Percentiles rank a stretch among this genome's conserved stretches.
phyloP scores from a whole-genome alignment of 2,888 invertebrate genomes.

The Xanthorhoe spadicearia region DNA sequence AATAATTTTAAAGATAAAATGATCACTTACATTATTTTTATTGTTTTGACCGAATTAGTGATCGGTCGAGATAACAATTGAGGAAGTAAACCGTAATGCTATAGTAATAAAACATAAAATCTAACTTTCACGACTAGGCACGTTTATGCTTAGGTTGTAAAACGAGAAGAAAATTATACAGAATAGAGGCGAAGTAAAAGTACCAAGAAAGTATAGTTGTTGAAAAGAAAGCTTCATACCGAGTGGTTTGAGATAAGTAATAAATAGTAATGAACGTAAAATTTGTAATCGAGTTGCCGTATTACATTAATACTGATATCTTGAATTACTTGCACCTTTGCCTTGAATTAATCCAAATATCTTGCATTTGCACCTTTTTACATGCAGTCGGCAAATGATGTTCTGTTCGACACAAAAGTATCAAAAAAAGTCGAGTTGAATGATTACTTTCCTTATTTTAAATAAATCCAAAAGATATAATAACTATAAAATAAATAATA shows the following conservation, averaged over 20 bases:
- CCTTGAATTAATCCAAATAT: slow-evolving; percentile 4
- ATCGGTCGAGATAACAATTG: background rate
- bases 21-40: background rate
- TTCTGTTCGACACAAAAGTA: too few species aligned
- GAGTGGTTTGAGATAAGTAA: slow-evolving; percentile 5
- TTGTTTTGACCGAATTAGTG: background rate
- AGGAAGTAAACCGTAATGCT: slow-evolving; percentile 6
- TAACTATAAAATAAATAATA: too few species aligned
- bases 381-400: background rate
- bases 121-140: slow-evolving; percentile 21
- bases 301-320: background rate
- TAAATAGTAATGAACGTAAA: slow-evolving; percentile 21
- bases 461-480: too few species aligned
- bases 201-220: slow-evolving; percentile 22
- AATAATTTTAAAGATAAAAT: background rate
- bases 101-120: slow-evolving; percentile 10
- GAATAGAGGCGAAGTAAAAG: slow-evolving; percentile 22
- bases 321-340: background rate
- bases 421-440: too few species aligned
- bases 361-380: background rate
- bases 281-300: background rate
- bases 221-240: slow-evolving; percentile 21
- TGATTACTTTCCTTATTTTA: too few species aligned
- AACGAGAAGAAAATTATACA: slow-evolving; percentile 31
- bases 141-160: slow-evolving; percentile 17